Conservation (phyloP, 2,888 invertebrate genomes). For the Rhabditoides inermis region DNA sequence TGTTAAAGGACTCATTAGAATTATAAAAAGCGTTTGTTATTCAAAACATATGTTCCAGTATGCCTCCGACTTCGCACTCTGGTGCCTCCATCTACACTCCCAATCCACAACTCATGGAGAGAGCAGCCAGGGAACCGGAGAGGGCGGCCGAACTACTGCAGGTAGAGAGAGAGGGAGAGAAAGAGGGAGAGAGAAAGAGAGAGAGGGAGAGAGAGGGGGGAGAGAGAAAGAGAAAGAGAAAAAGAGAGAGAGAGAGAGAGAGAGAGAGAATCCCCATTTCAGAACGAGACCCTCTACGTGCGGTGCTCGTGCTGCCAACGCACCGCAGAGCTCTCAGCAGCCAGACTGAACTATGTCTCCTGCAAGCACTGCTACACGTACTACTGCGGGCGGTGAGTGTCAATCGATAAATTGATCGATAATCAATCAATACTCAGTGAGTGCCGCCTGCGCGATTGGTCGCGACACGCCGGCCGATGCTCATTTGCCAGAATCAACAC, state of each 20-base stretch:
- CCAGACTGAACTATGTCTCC: conserved; percentile 72
- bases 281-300: conserved; percentile 36
- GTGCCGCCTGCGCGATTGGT: conserved; percentile 78
- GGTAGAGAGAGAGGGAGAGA: too few species aligned
- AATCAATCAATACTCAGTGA: conserved; percentile 56
- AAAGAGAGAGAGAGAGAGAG: too few species aligned
- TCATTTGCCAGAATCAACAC: conserved; percentile 81
- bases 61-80: too few species aligned
- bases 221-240: too few species aligned
- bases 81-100: conserved; percentile 49
- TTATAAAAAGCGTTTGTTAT: too few species aligned
- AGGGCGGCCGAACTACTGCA: conserved; percentile 42
- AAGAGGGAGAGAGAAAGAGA: too few species aligned
- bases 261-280: too few species aligned
- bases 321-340: conserved; percentile 61
- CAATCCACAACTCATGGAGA: conserved; percentile 45
- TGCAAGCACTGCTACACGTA: conserved; percentile 89
- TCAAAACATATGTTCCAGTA: too few species aligned
- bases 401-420: too few species aligned
- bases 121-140: conserved; percentile 43
- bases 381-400: too few species aligned
- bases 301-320: conserved; percentile 52
- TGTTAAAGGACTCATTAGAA: too few species aligned
- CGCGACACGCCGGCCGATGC: conserved; percentile 74
- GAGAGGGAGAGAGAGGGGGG: too few species aligned